Base-by-base conservation (phyloP, 1,140 invertebrate genomes). In the Conus ventricosus region DNA sequence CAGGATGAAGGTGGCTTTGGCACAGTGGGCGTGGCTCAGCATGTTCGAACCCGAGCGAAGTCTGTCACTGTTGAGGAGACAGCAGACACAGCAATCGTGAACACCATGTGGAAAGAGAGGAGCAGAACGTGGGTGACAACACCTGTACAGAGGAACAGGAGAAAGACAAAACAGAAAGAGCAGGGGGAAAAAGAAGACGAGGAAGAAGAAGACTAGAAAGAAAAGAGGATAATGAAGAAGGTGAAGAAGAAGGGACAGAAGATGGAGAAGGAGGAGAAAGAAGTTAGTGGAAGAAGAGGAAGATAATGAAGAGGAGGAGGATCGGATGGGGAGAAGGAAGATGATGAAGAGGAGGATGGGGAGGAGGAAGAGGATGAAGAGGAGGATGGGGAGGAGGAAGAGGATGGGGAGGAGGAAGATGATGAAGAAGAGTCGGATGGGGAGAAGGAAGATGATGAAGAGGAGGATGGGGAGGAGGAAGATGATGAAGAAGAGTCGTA, bases 21-120 rank as follows among this genome's bases (percentile, higher is more conserved):
- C 97, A 15, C 97, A 97, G 93, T 98, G 98, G 93, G 97, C 98
- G 93, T 98, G 98, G 0, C 98, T 97, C 55, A 98, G 94, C 96
- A 98, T 97, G 94, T 98, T 99, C 91, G 98, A 98, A 10, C 97
- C 97, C 1, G 98, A 98, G 85, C 98, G 96, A 87, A 98, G 97
- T 20, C 98, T 96, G 95, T 98, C 98, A 13, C 98, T 98, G 39
- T 39, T 39, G 39, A 39, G 89, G n/a, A 5, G 5, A 13, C 13
- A n/a, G 17, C 15, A 57, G 81, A 54, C 1, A 54, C 13, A 54
- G 15, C 1, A n/a, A 83, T 8, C 11, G 5, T 23, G 23, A 23
- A 13, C 39, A 39, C 39, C 39, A 39, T 10, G 54, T 15, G 27
- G 20, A 20, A 2, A 53, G 54, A 39, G 8, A 63, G 13, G 0